Evolutionary conservation across 2,113 vertebrate species (phyloP).

Genomic region (Microcebus lehilahytsara): DNA sequence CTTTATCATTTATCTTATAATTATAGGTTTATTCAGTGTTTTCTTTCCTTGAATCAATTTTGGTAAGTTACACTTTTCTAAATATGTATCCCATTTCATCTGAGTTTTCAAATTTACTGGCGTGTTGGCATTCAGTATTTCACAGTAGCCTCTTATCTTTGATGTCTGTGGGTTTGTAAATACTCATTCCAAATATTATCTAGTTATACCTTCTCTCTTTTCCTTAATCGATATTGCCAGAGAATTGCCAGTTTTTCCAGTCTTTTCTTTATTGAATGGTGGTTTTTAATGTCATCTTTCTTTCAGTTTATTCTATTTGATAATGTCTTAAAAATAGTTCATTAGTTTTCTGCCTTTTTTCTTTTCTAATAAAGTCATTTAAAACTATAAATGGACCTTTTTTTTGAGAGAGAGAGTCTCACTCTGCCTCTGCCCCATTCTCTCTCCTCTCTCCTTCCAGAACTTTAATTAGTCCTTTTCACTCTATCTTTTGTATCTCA

Average conservation of each 20-base stretch:
- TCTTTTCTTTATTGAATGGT: neutral
- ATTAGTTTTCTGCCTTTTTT: neutral
- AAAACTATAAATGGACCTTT: neutral
- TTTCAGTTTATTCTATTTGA: neutral
- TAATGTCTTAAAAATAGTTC: neutral
- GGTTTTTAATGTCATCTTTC: neutral
- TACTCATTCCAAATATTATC: neutral
- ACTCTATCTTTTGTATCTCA: neutral
- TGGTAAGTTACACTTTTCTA: slow-evolving; percentile 8
- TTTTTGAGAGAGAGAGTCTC: neutral
- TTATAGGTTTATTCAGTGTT: neutral
- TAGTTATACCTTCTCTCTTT: neutral
- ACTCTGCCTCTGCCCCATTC: neutral
- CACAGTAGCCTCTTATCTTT: neutral
- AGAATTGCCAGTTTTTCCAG: neutral
- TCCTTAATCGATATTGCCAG: neutral
- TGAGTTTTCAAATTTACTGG: neutral
- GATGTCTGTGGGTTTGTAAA: neutral
- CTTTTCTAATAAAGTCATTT: neutral
- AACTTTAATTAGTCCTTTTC: slow-evolving; percentile 8
- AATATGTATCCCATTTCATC: neutral
- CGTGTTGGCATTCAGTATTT: neutral
- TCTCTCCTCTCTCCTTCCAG: neutral
- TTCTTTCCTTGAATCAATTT: neutral
- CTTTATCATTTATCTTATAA: neutral